These are phyloP conservation scores for Nomada ferruginata DNA, from an alignment of 2,888 invertebrate species.

Conservation along the genomic window DNA sequence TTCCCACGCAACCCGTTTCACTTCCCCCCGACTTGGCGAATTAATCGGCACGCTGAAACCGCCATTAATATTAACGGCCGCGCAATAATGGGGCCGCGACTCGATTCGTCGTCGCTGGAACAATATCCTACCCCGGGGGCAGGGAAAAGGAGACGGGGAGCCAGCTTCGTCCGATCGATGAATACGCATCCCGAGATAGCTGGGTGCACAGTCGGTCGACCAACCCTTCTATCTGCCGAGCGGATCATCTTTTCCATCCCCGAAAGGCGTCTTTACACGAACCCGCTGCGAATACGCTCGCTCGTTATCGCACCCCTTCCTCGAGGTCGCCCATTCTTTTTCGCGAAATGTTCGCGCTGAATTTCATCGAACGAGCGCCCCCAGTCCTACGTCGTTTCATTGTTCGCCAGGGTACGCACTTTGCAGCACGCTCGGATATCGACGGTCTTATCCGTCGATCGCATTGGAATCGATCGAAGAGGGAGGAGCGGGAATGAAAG, in stretches of 20 bases:
- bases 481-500: neutral
- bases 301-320: neutral
- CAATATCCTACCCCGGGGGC: neutral
- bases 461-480: neutral
- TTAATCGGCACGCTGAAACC: constrained; percentile 33
- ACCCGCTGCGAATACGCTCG: constrained; percentile 6
- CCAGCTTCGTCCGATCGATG: neutral
- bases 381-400: constrained; percentile 42
- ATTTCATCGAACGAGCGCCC: constrained; percentile 46
- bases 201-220: no score
- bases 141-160: neutral
- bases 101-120: constrained; percentile 32
- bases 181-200: neutral
- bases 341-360: neutral
- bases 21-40: constrained; percentile 22
- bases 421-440: constrained; percentile 33
- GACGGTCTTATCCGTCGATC: constrained; percentile 33
- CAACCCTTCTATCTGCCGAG: neutral
- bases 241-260: neutral
- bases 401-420: constrained; percentile 28
- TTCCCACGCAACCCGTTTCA: constrained; percentile 32
- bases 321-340: neutral
- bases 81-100: constrained; percentile 35
- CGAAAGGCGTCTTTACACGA: neutral
- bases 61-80: constrained; percentile 45